Conservation (phyloP, 2,113 vertebrate species). For the Meleagris gallopavo region DNA sequence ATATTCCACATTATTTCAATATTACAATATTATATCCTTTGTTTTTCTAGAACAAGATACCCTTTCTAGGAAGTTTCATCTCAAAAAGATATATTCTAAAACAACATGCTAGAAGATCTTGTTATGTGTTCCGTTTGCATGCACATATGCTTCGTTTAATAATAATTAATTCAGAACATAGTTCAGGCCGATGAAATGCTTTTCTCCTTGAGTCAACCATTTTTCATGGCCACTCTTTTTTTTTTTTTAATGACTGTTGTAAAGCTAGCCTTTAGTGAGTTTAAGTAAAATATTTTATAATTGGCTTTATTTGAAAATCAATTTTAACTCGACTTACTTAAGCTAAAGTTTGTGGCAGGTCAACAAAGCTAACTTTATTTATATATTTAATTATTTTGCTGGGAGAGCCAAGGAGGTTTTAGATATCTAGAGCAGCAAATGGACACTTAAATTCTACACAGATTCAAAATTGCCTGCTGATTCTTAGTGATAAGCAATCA, state of each 20-base stretch:
- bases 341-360: neutral
- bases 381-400: neutral
- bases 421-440: neutral
- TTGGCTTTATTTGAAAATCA: conserved; percentile 16
- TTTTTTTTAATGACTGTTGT: neutral
- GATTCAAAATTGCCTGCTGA: neutral
- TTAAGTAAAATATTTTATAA: neutral
- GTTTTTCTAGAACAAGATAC: neutral
- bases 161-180: neutral
- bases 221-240: neutral
- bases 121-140: neutral
- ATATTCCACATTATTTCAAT: neutral
- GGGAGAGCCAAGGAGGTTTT: neutral
- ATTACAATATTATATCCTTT: no score
- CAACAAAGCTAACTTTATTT: neutral
- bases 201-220: neutral
- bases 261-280: neutral
- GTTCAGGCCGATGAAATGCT: neutral
- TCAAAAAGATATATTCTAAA: neutral
- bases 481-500: neutral
- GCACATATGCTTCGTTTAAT: neutral
- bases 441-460: neutral
- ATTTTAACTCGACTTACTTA: neutral
- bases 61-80: neutral
- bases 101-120: neutral